Evolutionary conservation across 2,888 invertebrate genomes (phyloP).

Genomic region (Aphodius sticticus): DNA sequence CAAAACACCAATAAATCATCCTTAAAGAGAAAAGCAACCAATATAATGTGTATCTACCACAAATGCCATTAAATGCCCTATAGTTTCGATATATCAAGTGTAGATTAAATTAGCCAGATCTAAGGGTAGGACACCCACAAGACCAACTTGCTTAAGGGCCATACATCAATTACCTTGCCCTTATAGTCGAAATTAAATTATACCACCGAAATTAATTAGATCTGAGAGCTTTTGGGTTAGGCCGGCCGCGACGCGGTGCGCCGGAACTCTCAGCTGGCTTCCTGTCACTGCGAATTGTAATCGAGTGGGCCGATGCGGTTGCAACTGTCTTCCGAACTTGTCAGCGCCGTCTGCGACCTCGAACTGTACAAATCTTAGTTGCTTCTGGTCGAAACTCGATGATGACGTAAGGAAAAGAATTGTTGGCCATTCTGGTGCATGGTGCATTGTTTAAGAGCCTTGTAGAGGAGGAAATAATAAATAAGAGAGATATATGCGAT

Average conservation of each 20-base stretch:
- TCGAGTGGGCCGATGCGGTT: conserved; percentile 15
- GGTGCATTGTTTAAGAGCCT: no score
- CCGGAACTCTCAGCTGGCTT: conserved; percentile 19
- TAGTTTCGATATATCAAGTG: not conserved
- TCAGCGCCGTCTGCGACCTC: not conserved
- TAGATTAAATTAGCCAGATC: not conserved
- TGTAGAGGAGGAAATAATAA: no score
- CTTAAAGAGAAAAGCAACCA: no score
- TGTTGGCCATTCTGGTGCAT: no score
- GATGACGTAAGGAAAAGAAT: no score
- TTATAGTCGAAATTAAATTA: conserved; percentile 23
- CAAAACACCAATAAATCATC: no score
- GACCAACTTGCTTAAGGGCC: not conserved
- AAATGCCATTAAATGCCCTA: not conserved
- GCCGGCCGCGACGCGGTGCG: not conserved
- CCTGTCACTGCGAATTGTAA: conserved; percentile 21
- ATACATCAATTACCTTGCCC: conserved; percentile 19
- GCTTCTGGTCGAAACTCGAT: not conserved
- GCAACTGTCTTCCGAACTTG: conserved; percentile 22
- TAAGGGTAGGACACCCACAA: not conserved
- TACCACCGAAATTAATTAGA: conserved; percentile 10
- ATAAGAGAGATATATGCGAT: no score
- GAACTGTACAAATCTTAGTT: not conserved
- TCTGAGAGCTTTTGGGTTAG: conserved; percentile 8
- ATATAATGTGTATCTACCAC: not conserved